Conservation (phyloP, 2,113 vertebrate genomes). For the Microtus oregoni region DNA sequence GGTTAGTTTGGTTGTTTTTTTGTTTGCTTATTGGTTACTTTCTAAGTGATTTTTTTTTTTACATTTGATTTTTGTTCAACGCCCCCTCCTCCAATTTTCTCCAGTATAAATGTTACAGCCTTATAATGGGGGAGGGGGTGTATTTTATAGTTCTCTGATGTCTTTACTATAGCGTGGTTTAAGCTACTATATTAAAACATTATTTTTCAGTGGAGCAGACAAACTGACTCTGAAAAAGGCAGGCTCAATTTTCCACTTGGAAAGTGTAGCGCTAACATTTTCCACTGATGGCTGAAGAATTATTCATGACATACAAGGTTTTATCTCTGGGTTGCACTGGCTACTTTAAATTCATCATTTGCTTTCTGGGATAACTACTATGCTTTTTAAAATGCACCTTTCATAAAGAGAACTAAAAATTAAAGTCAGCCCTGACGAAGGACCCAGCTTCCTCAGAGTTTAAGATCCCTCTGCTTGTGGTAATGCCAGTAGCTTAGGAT, state of each 20-base stretch:
- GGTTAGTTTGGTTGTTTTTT: background rate
- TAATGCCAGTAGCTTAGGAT: background rate
- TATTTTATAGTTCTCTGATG: conserved; percentile 83
- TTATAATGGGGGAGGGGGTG: conserved; percentile 68
- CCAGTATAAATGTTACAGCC: conserved; percentile 75
- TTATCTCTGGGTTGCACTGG: conserved; percentile 83
- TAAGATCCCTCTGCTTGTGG: background rate
- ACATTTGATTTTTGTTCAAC: conserved; percentile 81
- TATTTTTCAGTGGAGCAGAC: conserved; percentile 85
- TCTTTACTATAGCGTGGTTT: conserved; percentile 81
- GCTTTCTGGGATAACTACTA: conserved; percentile 75
- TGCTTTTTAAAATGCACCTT: conserved; percentile 61
- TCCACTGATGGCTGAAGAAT: conserved; percentile 85
- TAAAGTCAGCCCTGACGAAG: conserved; percentile 13
- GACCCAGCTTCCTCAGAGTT: conserved; percentile 11
- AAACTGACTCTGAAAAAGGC: conserved; percentile 86
- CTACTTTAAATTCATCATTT: conserved; percentile 76
- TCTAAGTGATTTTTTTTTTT: conserved; percentile 60
- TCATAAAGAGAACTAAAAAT: conserved; percentile 4
- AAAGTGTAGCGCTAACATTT: conserved; percentile 87
- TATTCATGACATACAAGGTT: conserved; percentile 83
- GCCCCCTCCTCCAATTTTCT: conserved; percentile 63
- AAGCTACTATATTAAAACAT: conserved; percentile 86
- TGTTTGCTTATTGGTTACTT: background rate
- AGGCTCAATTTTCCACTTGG: conserved; percentile 88